Evolutionary conservation across 2,888 invertebrate species (phyloP).

Genomic region (Dexiosoma caninum): DNA sequence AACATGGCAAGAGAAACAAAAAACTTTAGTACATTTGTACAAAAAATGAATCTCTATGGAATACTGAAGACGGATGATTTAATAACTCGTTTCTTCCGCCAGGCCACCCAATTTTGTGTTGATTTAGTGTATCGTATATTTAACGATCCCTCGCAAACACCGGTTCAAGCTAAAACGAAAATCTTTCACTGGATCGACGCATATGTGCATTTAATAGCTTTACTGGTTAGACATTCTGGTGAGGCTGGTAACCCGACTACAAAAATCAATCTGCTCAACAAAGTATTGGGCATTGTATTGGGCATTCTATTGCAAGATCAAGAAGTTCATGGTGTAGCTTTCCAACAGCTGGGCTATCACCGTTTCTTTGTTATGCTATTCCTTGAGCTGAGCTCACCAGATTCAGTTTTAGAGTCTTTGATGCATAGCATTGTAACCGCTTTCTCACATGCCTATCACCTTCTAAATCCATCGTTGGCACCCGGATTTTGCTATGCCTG

Average conservation of each 20-base stretch:
- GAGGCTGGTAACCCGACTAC: conserved; percentile 91
- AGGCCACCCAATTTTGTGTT: conserved; percentile 97
- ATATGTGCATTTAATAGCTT: conserved; percentile 93
- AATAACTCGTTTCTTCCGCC: conserved; percentile 97
- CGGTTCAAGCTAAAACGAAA: conserved; percentile 87
- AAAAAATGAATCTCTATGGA: conserved; percentile 97
- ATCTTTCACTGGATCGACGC: conserved; percentile 97
- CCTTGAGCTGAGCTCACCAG: conserved; percentile 95
- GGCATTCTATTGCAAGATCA: conserved; percentile 98
- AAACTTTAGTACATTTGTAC: conserved; percentile 95
- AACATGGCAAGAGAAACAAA: conserved; percentile 87
- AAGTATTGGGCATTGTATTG: conserved; percentile 95
- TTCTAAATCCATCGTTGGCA: conserved; percentile 93
- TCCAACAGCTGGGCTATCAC: conserved; percentile 98
- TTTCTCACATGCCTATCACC: conserved; percentile 96
- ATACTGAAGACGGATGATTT: conserved; percentile 98
- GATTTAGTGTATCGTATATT: conserved; percentile 93
- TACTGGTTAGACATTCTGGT: conserved; percentile 96
- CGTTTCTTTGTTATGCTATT: conserved; percentile 97
- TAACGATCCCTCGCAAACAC: conserved; percentile 83
- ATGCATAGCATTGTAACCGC: conserved; percentile 92
- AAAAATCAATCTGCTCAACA: conserved; percentile 97
- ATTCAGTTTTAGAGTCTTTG: conserved; percentile 94
- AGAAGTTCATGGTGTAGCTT: conserved; percentile 88
- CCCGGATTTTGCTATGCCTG: conserved; percentile 99